phyloP scores from a whole-genome alignment of 2,888 invertebrate species.

The Ennomos fuscantarius region DNA sequence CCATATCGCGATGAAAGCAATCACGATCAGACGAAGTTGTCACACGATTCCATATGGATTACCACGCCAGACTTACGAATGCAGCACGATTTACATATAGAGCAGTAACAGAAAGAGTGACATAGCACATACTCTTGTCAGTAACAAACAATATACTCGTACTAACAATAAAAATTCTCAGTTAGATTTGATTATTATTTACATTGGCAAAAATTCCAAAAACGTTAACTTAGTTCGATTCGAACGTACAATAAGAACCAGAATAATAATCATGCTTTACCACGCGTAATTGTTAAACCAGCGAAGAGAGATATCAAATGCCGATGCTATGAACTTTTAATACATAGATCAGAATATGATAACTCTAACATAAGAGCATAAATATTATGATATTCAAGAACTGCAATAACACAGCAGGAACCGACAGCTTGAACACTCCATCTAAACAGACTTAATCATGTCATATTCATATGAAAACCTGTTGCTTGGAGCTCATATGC shows the following conservation, averaged over 20 bases:
- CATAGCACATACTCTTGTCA: not conserved
- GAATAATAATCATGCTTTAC: too few relatives aligned
- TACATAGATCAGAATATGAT: not conserved
- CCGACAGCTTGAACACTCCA: not conserved
- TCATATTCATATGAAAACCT: slow-evolving; percentile 5
- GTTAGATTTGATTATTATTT: too few relatives aligned
- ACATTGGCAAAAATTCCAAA: too few relatives aligned
- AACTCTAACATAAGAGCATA: not conserved
- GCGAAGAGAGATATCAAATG: too few relatives aligned
- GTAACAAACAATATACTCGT: not conserved
- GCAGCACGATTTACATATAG: slow-evolving; percentile 35
- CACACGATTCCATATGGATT: slow-evolving; percentile 54
- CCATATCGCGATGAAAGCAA: slow-evolving; percentile 74
- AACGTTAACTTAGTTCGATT: too few relatives aligned
- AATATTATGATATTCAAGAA: slow-evolving; percentile 4
- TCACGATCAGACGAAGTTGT: slow-evolving; percentile 65
- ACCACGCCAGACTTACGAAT: slow-evolving; percentile 40
- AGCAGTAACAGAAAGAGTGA: slow-evolving; percentile 11
- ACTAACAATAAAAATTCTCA: too few relatives aligned
- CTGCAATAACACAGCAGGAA: not conserved
- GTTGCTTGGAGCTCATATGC: slow-evolving; percentile 1
- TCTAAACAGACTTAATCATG: not conserved
- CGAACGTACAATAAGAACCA: too few relatives aligned
- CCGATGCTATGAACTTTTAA: too few relatives aligned
- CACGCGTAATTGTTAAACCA: too few relatives aligned